Conservation (phyloP, 2,797 vertebrate species). For the Spinus pinus region DNA sequence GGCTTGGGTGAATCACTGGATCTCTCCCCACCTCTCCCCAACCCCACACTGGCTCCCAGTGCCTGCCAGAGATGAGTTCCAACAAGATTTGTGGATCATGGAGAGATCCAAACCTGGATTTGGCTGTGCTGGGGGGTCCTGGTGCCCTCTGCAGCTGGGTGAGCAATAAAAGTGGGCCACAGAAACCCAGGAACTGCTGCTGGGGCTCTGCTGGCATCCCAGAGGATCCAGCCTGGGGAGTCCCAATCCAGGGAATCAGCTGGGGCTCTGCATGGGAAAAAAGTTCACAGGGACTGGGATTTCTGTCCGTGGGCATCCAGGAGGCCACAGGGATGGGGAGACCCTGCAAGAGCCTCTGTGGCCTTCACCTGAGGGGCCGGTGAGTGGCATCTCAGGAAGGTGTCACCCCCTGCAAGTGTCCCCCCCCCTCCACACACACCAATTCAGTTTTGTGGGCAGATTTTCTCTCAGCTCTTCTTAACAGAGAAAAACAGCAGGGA, state of each 20-base stretch:
- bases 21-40: neutral
- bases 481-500: neutral
- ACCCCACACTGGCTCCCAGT: neutral
- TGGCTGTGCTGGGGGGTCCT: neutral
- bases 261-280: neutral
- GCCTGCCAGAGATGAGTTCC: neutral
- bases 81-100: accelerated
- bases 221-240: neutral
- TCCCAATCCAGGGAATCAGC: neutral
- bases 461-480: neutral
- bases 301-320: neutral
- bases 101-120: neutral
- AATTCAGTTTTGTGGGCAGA: neutral
- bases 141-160: neutral
- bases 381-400: neutral
- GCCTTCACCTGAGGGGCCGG: neutral
- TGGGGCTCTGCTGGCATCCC: neutral
- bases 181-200: neutral
- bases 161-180: too few relatives aligned
- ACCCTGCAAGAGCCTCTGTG: accelerated
- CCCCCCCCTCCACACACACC: too few relatives aligned
- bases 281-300: neutral
- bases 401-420: neutral
- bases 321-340: neutral
- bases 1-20: neutral